These are phyloP conservation scores for Diadegma fenestrale DNA, from an alignment of 2,888 invertebrate genomes.

Conservation along the genomic window DNA sequence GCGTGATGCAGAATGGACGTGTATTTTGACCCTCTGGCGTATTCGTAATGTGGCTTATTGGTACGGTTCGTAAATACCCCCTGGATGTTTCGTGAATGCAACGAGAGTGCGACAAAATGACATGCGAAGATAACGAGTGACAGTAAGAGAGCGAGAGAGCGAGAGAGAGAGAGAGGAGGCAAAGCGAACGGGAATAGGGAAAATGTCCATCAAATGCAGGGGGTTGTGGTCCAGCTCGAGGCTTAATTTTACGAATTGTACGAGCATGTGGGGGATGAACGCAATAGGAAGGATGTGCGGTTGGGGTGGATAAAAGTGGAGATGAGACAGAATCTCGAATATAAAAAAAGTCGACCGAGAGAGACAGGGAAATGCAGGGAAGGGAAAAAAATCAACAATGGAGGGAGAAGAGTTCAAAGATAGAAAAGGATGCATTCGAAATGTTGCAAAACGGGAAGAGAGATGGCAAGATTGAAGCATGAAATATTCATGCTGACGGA, in stretches of 20 bases:
- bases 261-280: slow-evolving; percentile 1
- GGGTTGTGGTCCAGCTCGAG: slow-evolving; percentile 28
- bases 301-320: slow-evolving; percentile 40
- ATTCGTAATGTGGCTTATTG: slow-evolving; percentile 3
- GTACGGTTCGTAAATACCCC: not conserved
- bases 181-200: slow-evolving; percentile 14
- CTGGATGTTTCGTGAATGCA: not conserved
- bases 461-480: slow-evolving; percentile 54
- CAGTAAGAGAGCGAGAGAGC: not conserved
- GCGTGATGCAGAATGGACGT: not conserved
- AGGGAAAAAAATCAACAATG: not conserved
- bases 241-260: slow-evolving; percentile 48
- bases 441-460: slow-evolving; percentile 19
- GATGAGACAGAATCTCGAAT: slow-evolving; percentile 44
- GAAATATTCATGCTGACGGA: slow-evolving; percentile 68
- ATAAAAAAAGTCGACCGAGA: not conserved
- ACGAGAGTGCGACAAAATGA: slow-evolving; percentile 2
- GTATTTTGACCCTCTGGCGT: not conserved
- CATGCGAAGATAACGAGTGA: not conserved
- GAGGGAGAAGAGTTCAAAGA: not conserved
- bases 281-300: slow-evolving; percentile 26
- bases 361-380: slow-evolving; percentile 25
- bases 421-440: slow-evolving; percentile 35
- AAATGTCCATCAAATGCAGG: slow-evolving; percentile 43
- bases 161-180: slow-evolving; percentile 12